Evolutionary conservation across 2,113 vertebrate genomes (phyloP).

Genomic region (Myiopsitta monachus): DNA sequence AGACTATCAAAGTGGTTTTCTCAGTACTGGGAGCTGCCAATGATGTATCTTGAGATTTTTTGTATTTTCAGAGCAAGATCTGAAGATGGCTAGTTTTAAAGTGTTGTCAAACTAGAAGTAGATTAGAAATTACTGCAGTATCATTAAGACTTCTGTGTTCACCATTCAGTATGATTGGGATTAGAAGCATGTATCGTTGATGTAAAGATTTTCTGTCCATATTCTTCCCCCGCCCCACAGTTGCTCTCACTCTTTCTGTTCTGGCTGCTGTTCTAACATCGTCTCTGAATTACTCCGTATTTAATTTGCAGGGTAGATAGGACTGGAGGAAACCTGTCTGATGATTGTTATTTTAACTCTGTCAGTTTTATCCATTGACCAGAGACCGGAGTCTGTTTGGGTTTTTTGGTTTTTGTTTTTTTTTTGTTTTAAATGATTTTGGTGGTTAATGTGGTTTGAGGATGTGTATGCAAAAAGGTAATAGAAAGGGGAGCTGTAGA

Average conservation of each 20-base stretch:
- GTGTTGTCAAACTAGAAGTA: not conserved
- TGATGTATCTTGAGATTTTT: not conserved
- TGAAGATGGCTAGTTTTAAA: not conserved
- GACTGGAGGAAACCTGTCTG: not conserved
- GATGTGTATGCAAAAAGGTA: not conserved
- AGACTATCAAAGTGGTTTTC: not conserved
- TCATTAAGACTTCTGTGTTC: not conserved
- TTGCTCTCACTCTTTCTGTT: not conserved
- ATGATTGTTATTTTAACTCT: not conserved
- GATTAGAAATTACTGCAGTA: not conserved
- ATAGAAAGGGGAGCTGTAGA: not conserved
- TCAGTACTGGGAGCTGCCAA: accelerated
- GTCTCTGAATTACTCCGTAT: not conserved
- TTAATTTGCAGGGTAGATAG: not conserved
- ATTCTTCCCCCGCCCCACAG: accelerated
- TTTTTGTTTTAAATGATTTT: not conserved
- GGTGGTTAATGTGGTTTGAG: not conserved
- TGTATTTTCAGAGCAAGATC: not conserved
- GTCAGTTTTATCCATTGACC: not conserved
- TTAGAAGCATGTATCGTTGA: not conserved
- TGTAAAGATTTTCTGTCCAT: not conserved
- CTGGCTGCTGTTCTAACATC: not conserved
- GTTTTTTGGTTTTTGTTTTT: not conserved
- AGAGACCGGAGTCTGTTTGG: not conserved
- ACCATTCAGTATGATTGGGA: not conserved